Conservation (phyloP, 2,888 invertebrate species). For the Tenthredo amoena region DNA sequence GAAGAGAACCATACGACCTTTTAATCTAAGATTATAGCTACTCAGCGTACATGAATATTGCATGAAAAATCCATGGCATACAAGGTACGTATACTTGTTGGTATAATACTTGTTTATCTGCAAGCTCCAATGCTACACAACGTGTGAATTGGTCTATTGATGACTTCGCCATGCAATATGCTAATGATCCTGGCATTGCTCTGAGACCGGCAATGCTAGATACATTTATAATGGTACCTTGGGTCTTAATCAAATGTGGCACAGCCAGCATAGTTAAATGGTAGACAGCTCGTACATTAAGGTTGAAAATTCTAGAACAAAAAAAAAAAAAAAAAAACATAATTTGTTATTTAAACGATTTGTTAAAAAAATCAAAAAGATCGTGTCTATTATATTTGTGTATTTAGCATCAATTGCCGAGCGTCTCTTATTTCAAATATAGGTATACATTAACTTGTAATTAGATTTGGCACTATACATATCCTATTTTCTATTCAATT, state of each 20-base stretch:
- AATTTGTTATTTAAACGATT: too few species aligned
- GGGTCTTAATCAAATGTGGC: conserved; percentile 89
- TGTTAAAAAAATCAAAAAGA: too few species aligned
- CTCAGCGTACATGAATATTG: conserved; percentile 12
- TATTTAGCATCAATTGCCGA: too few species aligned
- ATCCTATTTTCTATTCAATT: too few species aligned
- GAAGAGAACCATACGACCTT: too few species aligned
- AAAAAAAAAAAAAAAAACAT: too few species aligned
- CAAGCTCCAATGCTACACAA: conserved; percentile 93
- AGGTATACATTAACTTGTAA: too few species aligned
- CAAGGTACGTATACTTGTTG: not conserved
- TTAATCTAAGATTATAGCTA: too few species aligned
- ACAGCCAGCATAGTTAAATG: conserved; percentile 92
- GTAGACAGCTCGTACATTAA: conserved; percentile 91
- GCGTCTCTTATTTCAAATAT: too few species aligned
- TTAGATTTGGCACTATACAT: not conserved
- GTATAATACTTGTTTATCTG: conserved; percentile 82
- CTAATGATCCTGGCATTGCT: conserved; percentile 93
- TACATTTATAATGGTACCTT: conserved; percentile 96
- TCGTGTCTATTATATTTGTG: too few species aligned
- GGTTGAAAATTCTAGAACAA: conserved; percentile 87
- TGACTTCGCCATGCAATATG: conserved; percentile 96
- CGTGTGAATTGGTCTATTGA: conserved; percentile 97
- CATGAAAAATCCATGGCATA: not conserved
- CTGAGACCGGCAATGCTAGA: conserved; percentile 96